Conservation (phyloP, 1,140 invertebrate genomes). For the Onthophagus taurus region DNA sequence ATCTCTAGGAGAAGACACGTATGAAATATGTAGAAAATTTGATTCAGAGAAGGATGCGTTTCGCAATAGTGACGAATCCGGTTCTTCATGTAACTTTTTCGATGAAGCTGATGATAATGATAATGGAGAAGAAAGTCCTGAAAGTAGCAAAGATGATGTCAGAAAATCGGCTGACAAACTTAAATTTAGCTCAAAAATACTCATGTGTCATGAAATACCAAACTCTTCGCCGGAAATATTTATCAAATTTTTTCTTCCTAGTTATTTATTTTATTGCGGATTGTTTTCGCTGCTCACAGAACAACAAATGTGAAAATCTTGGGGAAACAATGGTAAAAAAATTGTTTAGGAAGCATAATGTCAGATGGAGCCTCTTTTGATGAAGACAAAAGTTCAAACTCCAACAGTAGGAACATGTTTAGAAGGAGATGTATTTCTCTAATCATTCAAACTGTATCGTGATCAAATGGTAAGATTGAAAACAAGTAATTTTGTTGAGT, state of each 20-base stretch:
- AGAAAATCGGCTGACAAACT: background rate
- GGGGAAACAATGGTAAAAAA: background rate
- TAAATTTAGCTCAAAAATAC: background rate
- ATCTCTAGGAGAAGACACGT: background rate
- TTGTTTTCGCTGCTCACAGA: background rate
- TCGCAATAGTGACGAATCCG: background rate
- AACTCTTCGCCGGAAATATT: background rate
- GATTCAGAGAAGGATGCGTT: background rate
- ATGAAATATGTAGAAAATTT: background rate
- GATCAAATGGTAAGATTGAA: background rate
- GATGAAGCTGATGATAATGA: too few relatives aligned
- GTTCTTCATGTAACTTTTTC: background rate
- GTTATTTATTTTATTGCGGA: background rate
- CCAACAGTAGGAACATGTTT: background rate
- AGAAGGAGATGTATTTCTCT: too few relatives aligned
- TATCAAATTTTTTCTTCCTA: background rate
- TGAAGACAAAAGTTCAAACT: background rate
- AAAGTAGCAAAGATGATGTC: background rate
- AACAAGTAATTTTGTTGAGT: constrained; percentile 2
- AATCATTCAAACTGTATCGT: too few relatives aligned
- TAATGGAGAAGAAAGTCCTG: background rate
- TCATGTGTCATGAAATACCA: background rate
- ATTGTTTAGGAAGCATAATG: background rate
- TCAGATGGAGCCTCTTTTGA: background rate
- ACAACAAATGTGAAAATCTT: background rate